Percentiles rank a stretch among this genome's conserved stretches.
These are phyloP conservation scores for Hydrotaea diabolus DNA, from an alignment of 2,888 invertebrate species.

Conservation along the genomic window DNA sequence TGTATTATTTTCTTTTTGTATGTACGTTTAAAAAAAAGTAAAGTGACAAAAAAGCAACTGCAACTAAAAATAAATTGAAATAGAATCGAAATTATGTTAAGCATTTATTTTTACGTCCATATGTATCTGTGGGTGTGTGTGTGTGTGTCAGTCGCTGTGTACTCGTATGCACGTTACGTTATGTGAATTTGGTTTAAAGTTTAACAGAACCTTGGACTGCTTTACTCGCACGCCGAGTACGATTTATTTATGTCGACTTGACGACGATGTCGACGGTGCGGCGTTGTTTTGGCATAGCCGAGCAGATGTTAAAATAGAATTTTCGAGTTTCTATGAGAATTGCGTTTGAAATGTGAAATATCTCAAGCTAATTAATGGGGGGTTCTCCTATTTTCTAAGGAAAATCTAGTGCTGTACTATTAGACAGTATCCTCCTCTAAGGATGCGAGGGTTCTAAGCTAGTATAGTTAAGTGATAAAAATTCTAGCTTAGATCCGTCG, in stretches of 20 bases:
- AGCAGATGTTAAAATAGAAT: no score
- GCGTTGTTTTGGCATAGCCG: background rate
- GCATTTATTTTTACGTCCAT: conserved; percentile 16
- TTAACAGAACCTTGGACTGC: conserved; percentile 47
- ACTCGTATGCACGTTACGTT: background rate
- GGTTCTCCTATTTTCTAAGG: no score
- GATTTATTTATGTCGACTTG: background rate
- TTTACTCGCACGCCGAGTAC: background rate
- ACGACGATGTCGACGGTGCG: background rate
- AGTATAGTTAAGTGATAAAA: no score
- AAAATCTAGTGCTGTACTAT: no score
- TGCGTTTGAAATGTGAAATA: background rate
- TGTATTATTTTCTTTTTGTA: no score
- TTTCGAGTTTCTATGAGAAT: background rate
- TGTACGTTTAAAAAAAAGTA: no score
- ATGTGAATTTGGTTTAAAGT: conserved; percentile 32
- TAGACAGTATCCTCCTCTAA: no score
- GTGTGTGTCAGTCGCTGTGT: background rate
- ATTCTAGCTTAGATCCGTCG: no score
- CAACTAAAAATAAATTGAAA: conserved; percentile 20
- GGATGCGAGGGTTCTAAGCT: no score
- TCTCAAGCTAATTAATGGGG: no score
- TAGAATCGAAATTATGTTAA: conserved; percentile 35
- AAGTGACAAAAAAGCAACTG: background rate
- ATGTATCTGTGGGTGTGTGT: no score